A percentile compares a stretch with the other conserved stretches of the same genome.
Evolutionary conservation across 2,888 invertebrate species (phyloP).

Genomic region (Monochamus alternatus): DNA sequence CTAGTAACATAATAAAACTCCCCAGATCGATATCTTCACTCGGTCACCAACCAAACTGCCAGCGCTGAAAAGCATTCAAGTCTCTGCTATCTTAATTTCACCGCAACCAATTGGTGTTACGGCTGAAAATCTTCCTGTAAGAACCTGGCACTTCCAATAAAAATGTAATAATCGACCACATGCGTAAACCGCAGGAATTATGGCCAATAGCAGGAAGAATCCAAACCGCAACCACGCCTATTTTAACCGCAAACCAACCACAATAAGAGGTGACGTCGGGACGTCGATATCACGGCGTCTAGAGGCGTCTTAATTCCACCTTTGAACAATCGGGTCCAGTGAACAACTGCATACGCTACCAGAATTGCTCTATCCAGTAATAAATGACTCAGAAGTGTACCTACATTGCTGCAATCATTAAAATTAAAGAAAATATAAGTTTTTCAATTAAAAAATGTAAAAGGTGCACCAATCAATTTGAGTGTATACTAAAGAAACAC

Average conservation of each 20-base stretch:
- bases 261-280: conserved; percentile 70
- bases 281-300: conserved; percentile 66
- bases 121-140: conserved; percentile 33
- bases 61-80: conserved; percentile 13
- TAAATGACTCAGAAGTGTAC: too few species aligned
- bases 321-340: conserved; percentile 17
- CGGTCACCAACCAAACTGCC: not conserved
- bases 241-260: conserved; percentile 71
- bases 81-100: conserved; percentile 43
- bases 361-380: not conserved
- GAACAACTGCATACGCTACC: not conserved
- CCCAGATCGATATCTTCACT: not conserved
- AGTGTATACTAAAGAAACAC: not conserved
- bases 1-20: not conserved
- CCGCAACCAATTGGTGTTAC: conserved; percentile 39
- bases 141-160: conserved; percentile 65
- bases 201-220: conserved; percentile 75
- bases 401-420: too few species aligned
- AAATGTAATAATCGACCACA: conserved; percentile 71
- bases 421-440: too few species aligned
- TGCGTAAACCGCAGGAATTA: conserved; percentile 75
- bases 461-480: not conserved
- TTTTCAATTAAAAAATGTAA: too few species aligned
- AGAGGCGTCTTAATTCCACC: conserved; percentile 62
- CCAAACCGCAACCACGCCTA: conserved; percentile 75